Evolutionary conservation across 2,113 vertebrate genomes (phyloP), one percentile per base, ranked within the genome.

Genomic region (Aleadryas rufinucha): DNA sequence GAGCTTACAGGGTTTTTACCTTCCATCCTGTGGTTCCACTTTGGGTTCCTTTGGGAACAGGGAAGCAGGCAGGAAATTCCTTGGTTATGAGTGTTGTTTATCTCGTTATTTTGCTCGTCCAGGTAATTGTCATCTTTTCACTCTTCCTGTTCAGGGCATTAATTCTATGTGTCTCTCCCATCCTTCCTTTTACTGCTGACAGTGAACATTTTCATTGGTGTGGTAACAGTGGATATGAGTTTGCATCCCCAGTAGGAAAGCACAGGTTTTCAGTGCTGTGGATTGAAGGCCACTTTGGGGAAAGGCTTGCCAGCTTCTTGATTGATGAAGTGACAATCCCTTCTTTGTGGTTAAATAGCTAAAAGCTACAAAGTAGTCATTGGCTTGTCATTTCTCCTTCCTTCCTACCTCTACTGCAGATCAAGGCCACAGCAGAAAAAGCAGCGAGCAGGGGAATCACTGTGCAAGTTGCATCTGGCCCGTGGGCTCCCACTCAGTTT

Each of bases 31-130:
- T 89, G 57, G 52, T 84, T 95, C 64, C 18, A 77, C 75, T 54
- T 88, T 37, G 42, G 26, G 42, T 77, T 95, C 88, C 88, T 96
- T 86, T 80, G 76, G 83, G 75, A 92, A 70, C 14, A 42, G 47
- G 63, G 71, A 93, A 92, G 79, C 66, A 81, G 65, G 41, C 90
- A 94, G 94, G 93, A 96, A 95, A 96, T 95, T 92, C 86, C 64
- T 87, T 28, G 81, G 75, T 84, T 80, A 90, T 47, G 83, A 93
- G 76, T 86, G 81, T 86, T 91, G 83, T 95, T 93, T 89, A 63
- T 80, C 33, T 91, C n/a, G 27, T 87, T 89, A 75, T 71, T 94
- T 94, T 84, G 39, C 49, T 93, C 75, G 72, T 91, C 69, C 65
- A 85, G 82, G 79, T 93, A 84, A 79, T 59, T 78, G 75, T 74